Evolutionary conservation across 2,797 vertebrate genomes (phyloP).

Genomic region (Ctenochaetus hawaiiensis): DNA sequence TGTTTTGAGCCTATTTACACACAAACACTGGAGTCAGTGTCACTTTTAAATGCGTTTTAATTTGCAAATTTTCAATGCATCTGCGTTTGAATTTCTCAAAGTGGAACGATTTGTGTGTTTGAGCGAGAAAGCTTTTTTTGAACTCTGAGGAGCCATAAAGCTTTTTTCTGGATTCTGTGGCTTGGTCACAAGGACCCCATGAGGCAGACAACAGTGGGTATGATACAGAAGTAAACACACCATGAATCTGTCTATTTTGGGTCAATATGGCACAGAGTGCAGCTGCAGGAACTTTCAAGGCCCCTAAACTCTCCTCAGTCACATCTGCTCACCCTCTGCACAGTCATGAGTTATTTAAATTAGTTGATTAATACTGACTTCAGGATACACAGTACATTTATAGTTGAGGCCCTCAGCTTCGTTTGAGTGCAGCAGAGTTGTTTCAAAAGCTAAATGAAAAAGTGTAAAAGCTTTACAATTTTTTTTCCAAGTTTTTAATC

Average conservation of each 20-base stretch:
- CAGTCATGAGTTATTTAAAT: conserved; percentile 14
- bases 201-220: conserved; percentile 58
- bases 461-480: background rate
- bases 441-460: background rate
- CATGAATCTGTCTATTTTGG: conserved; percentile 64
- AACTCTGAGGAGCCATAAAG: conserved; percentile 15
- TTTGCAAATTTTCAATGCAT: conserved; percentile 18
- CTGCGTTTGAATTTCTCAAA: conserved; percentile 24
- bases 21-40: background rate
- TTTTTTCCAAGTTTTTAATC: background rate
- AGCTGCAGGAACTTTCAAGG: conserved; percentile 46
- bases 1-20: conserved; percentile 1
- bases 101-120: conserved; percentile 27
- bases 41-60: conserved; percentile 5
- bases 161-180: conserved; percentile 66
- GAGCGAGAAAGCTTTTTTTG: conserved; percentile 15
- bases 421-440: background rate
- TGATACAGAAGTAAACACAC: conserved; percentile 56
- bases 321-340: conserved; percentile 33
- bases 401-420: conserved; percentile 16
- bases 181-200: conserved; percentile 76
- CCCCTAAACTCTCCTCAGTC: conserved; percentile 11
- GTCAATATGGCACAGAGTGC: conserved; percentile 38
- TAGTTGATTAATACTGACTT: conserved; percentile 21
- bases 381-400: conserved; percentile 25